These are phyloP conservation scores for Lethenteron reissneri DNA, from an alignment of 2,113 vertebrate species.

Conservation along the genomic window DNA sequence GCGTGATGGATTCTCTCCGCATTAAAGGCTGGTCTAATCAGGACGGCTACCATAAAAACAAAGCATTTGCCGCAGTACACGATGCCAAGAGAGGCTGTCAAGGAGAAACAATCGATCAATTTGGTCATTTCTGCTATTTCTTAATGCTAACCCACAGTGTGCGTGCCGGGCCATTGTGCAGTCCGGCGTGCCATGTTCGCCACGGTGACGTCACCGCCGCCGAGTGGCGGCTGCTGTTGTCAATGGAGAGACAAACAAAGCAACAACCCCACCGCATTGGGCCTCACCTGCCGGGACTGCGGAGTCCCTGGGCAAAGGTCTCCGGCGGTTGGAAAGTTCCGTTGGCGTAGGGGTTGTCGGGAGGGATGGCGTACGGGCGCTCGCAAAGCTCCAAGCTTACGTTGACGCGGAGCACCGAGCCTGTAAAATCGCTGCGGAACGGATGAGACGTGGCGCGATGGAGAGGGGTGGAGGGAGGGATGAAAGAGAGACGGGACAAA, in stretches of 20 bases:
- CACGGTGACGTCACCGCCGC: not conserved
- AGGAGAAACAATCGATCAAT: not conserved
- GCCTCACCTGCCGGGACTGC: conserved; percentile 85
- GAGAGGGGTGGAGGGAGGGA: no score
- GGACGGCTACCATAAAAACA: no score
- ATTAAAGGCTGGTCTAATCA: no score
- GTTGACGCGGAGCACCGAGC: conserved; percentile 71
- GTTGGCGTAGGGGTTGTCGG: conserved; percentile 86
- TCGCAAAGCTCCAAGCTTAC: conserved; percentile 59
- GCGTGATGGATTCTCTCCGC: no score
- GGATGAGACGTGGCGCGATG: not conserved
- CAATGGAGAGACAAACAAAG: not conserved
- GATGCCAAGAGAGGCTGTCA: no score
- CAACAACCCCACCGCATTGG: not conserved
- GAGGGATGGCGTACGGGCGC: conserved; percentile 59
- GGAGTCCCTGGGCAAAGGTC: conserved; percentile 86
- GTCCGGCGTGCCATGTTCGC: not conserved
- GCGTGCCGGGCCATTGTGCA: not conserved
- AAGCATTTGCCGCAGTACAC: no score
- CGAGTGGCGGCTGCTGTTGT: not conserved
- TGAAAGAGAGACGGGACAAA: no score
- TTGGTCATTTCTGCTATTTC: not conserved
- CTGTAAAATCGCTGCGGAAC: conserved; percentile 76
- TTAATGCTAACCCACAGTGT: not conserved
- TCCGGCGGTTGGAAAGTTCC: conserved; percentile 96